Conservation (phyloP, 2,888 invertebrate species). For the Blera fallax region DNA sequence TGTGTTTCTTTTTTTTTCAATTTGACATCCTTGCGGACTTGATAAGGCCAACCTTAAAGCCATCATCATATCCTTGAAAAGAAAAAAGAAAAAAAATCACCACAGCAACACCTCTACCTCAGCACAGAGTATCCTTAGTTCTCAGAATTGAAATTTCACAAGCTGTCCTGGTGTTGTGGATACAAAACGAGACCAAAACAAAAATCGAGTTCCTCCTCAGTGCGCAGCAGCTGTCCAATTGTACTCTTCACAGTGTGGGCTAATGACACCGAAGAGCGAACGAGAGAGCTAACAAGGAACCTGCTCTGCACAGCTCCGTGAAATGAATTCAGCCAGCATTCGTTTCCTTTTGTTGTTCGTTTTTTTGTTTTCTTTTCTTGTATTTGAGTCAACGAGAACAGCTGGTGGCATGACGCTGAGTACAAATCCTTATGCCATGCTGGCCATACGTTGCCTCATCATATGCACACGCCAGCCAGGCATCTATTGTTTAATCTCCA, state of each 20-base stretch:
- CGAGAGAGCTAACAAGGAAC: slow-evolving; percentile 34
- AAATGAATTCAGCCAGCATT: slow-evolving; percentile 32
- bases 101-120: slow-evolving; percentile 26
- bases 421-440: slow-evolving; percentile 56
- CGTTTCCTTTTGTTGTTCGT: slow-evolving; percentile 12
- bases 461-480: slow-evolving; percentile 56
- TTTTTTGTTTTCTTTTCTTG: background rate
- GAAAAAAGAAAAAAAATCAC: background rate
- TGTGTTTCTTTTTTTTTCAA: no score
- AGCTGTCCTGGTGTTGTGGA: background rate
- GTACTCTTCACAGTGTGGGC: slow-evolving; percentile 35
- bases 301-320: slow-evolving; percentile 11
- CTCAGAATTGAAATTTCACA: slow-evolving; percentile 10
- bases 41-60: background rate
- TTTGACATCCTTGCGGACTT: no score
- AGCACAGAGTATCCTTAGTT: background rate
- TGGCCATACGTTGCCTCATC: slow-evolving; percentile 57
- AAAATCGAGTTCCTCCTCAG: slow-evolving; percentile 23
- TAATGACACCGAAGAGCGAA: slow-evolving; percentile 16
- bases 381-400: slow-evolving; percentile 42
- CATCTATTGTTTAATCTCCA: slow-evolving; percentile 51
- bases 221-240: slow-evolving; percentile 66
- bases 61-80: background rate
- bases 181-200: background rate
- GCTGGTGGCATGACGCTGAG: slow-evolving; percentile 61